Percentiles rank a stretch among this genome's conserved stretches.
phyloP scores from a whole-genome alignment of 1,140 invertebrate species.

The Condylostylus longicornis region DNA sequence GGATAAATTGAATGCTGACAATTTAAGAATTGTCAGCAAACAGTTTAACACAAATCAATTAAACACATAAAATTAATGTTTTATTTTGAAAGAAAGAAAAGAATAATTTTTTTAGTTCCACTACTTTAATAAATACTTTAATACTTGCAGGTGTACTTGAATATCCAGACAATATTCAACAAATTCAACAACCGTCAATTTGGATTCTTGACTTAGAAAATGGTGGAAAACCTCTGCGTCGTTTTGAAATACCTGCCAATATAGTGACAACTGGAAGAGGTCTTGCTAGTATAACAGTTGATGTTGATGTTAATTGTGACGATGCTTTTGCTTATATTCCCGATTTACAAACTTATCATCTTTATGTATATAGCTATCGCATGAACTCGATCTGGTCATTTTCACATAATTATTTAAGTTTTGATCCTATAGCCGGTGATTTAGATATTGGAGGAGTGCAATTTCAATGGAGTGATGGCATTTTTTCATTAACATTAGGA shows the following conservation, averaged over 20 bases:
- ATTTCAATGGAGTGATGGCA: slow-evolving; percentile 58
- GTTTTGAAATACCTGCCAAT: slow-evolving; percentile 22
- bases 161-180: slow-evolving; percentile 35
- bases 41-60: too few species aligned
- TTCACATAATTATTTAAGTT: slow-evolving; percentile 54
- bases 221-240: slow-evolving; percentile 23
- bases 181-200: slow-evolving; percentile 43
- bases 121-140: not conserved
- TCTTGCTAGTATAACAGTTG: slow-evolving; percentile 48
- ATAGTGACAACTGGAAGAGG: slow-evolving; percentile 30
- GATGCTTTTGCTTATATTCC: slow-evolving; percentile 55
- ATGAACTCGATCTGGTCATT: slow-evolving; percentile 51
- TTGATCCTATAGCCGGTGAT: slow-evolving; percentile 52
- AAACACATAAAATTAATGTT: too few species aligned
- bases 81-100: too few species aligned
- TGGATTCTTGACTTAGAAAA: slow-evolving; percentile 50
- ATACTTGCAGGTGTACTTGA: too few species aligned
- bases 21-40: too few species aligned
- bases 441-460: slow-evolving; percentile 45
- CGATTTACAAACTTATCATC: slow-evolving; percentile 47
- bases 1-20: too few species aligned
- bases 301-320: slow-evolving; percentile 43
- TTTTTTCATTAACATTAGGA: slow-evolving; percentile 51
- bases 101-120: not conserved
- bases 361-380: slow-evolving; percentile 51